A percentile compares a stretch with the other conserved stretches of the same genome.
Evolutionary conservation across 1,140 invertebrate species (phyloP).

Genomic region (Bombus pyrosoma): DNA sequence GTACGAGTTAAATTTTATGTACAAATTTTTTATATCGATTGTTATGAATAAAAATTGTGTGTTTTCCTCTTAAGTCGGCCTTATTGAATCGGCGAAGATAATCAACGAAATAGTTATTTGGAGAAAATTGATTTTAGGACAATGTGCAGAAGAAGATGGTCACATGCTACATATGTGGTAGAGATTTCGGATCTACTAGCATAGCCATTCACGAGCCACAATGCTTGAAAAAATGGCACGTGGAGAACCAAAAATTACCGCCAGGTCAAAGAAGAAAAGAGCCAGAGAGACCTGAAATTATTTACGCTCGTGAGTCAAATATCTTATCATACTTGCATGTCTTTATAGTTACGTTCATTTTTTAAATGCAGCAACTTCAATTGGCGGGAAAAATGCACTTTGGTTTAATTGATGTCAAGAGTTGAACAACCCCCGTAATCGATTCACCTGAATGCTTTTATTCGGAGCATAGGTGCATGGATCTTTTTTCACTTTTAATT

Average conservation of each 20-base stretch:
- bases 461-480: not conserved
- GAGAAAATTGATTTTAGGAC: slow-evolving; percentile 56
- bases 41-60: slow-evolving; percentile 25
- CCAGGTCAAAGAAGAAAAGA: slow-evolving; percentile 83
- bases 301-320: slow-evolving; percentile 80
- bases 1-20: slow-evolving; percentile 22
- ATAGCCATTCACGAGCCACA: slow-evolving; percentile 90
- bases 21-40: not conserved
- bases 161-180: slow-evolving; percentile 90
- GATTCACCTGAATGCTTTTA: slow-evolving; percentile 10
- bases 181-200: slow-evolving; percentile 88
- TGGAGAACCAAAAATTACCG: slow-evolving; percentile 87
- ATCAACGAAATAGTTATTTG: not conserved
- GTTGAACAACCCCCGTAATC: slow-evolving; percentile 32
- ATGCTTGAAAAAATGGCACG: slow-evolving; percentile 89
- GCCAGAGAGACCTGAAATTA: slow-evolving; percentile 86
- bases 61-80: not conserved
- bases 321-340: not conserved
- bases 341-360: not conserved
- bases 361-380: not conserved
- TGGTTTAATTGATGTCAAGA: slow-evolving; percentile 2
- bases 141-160: slow-evolving; percentile 60
- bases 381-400: not conserved
- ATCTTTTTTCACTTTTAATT: not conserved
- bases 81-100: not conserved